phyloP scores from a whole-genome alignment of 2,797 vertebrate genomes.

The Danio aesculapii region DNA sequence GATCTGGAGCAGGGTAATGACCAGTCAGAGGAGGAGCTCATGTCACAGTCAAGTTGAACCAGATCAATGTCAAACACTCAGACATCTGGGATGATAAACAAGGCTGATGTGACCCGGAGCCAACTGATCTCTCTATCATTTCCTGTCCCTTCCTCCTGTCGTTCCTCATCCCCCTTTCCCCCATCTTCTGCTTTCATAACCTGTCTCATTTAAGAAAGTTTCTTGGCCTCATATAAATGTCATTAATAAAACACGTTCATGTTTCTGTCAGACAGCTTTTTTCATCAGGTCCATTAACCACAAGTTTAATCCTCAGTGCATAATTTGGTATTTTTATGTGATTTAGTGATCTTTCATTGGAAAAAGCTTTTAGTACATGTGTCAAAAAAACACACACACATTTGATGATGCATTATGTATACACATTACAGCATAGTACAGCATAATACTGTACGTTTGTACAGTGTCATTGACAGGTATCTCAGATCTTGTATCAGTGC shows the following conservation, averaged over 20 bases:
- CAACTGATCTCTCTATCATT: slow-evolving; percentile 56
- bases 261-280: background rate
- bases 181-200: slow-evolving; percentile 19
- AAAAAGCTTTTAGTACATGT: background rate
- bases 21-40: slow-evolving; percentile 59
- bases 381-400: slow-evolving; percentile 6
- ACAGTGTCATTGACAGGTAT: background rate
- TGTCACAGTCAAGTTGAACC: slow-evolving; percentile 60
- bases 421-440: background rate
- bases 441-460: background rate
- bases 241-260: background rate
- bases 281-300: background rate
- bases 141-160: slow-evolving; percentile 18
- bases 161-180: slow-evolving; percentile 2
- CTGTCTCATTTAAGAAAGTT: background rate
- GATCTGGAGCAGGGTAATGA: slow-evolving; percentile 56
- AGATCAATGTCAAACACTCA: slow-evolving; percentile 60
- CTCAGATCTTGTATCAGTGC: background rate
- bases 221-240: background rate
- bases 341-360: background rate
- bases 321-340: background rate
- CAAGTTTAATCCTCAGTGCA: slow-evolving; percentile 5
- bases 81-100: slow-evolving; percentile 66
- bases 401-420: background rate
- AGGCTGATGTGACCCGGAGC: slow-evolving; percentile 55